Evolutionary conservation across 2,797 vertebrate species (phyloP).

Genomic region (Pelodytes ibericus): DNA sequence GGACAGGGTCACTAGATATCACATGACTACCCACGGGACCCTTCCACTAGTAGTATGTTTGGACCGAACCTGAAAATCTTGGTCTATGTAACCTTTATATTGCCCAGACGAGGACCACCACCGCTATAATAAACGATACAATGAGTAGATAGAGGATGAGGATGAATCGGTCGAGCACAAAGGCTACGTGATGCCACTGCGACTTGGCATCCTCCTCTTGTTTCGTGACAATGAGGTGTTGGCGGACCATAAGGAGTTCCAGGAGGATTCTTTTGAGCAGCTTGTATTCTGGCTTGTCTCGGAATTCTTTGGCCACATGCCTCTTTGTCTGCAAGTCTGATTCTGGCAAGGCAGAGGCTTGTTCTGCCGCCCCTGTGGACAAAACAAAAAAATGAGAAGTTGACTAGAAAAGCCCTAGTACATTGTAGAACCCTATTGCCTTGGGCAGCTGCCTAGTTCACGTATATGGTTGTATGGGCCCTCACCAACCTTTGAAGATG

Average conservation of each 20-base stretch:
- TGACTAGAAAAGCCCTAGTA: not conserved
- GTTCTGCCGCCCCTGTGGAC: not conserved
- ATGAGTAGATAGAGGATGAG: conserved; percentile 46
- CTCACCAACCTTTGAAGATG: no score
- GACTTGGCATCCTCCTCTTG: conserved; percentile 43
- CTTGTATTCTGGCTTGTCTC: conserved; percentile 36
- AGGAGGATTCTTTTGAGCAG: conserved; percentile 44
- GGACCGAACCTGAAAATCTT: no score
- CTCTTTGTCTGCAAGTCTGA: not conserved
- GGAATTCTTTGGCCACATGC: conserved; percentile 5
- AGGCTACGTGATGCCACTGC: conserved; percentile 49
- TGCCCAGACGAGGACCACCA: conserved; percentile 39
- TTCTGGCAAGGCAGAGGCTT: not conserved
- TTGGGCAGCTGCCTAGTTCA: no score
- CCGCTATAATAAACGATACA: conserved; percentile 25
- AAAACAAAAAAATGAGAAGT: not conserved
- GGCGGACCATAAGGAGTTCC: conserved; percentile 45
- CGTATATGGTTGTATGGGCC: no score
- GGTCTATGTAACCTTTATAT: no score
- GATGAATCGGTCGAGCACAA: conserved; percentile 49
- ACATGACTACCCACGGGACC: no score
- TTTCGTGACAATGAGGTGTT: conserved; percentile 34
- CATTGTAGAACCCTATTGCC: no score
- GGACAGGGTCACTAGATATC: no score
- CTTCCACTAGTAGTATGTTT: no score